Conservation (phyloP, 2,888 invertebrate genomes). For the Drosophila hawaiiensis region DNA sequence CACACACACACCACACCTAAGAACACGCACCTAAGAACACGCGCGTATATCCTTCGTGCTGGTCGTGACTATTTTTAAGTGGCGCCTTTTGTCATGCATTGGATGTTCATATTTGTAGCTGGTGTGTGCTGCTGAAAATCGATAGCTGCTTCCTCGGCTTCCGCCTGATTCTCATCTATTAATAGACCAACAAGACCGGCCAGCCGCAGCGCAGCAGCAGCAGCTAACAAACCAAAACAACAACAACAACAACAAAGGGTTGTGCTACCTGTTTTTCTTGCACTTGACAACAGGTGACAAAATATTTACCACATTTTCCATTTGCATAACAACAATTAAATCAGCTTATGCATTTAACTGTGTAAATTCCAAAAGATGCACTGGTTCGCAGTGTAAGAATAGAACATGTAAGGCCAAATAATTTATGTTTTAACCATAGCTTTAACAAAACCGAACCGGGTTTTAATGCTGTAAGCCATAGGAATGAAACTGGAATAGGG, state of each 20-base stretch:
- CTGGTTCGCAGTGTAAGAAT: background rate
- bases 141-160: conserved; percentile 52
- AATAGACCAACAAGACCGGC: conserved; percentile 37
- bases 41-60: conserved; percentile 10
- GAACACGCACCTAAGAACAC: background rate
- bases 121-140: conserved; percentile 64
- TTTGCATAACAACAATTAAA: conserved; percentile 60
- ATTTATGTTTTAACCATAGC: background rate
- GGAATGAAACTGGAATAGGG: background rate
- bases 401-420: background rate
- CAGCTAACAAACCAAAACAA: background rate
- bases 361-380: conserved; percentile 12
- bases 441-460: background rate
- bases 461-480: background rate
- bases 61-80: conserved; percentile 47
- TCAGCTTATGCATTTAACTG: conserved; percentile 51
- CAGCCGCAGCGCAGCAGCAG: background rate
- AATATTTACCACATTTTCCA: conserved; percentile 50
- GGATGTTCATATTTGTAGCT: conserved; percentile 52
- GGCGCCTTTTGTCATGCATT: conserved; percentile 11
- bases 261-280: conserved; percentile 19
- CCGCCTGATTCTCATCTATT: conserved; percentile 57
- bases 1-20: background rate
- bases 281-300: conserved; percentile 61
- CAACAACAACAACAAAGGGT: background rate